Conservation (phyloP, 2,888 invertebrate species). For the Ophonus ardosiacus region DNA sequence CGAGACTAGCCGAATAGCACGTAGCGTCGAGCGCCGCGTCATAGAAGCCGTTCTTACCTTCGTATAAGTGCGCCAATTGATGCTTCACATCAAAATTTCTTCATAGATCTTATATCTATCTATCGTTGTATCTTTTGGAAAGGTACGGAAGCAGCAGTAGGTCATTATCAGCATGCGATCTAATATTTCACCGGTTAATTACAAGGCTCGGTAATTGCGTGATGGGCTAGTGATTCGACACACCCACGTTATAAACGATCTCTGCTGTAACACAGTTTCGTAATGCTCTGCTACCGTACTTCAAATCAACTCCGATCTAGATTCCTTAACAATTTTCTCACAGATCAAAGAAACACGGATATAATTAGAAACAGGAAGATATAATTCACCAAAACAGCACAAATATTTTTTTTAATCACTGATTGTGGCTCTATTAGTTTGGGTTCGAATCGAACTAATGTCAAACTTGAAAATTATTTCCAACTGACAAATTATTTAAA, state of each 20-base stretch:
- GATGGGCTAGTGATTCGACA: slow-evolving; percentile 45
- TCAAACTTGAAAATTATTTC: no score
- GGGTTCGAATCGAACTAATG: no score
- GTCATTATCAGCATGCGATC: slow-evolving; percentile 51
- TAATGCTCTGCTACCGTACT: slow-evolving; percentile 8
- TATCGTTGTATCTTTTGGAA: background rate
- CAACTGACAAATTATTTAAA: no score
- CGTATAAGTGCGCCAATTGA: no score
- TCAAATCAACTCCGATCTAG: background rate
- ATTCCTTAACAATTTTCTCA: background rate
- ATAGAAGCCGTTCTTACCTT: no score
- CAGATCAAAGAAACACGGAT: background rate
- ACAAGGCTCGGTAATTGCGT: slow-evolving; percentile 45
- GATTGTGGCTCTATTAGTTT: no score
- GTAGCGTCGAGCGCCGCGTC: no score
- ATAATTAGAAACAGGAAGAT: no score
- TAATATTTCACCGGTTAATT: slow-evolving; percentile 57
- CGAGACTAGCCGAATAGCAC: no score
- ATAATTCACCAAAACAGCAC: no score
- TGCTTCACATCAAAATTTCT: no score
- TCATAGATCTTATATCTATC: background rate
- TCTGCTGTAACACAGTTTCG: slow-evolving; percentile 15
- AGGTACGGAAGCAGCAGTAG: slow-evolving; percentile 18
- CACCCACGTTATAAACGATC: slow-evolving; percentile 49
- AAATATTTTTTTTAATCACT: no score